These are phyloP conservation scores for Cerastoderma edule DNA, from an alignment of 2,888 invertebrate species.

Conservation along the genomic window DNA sequence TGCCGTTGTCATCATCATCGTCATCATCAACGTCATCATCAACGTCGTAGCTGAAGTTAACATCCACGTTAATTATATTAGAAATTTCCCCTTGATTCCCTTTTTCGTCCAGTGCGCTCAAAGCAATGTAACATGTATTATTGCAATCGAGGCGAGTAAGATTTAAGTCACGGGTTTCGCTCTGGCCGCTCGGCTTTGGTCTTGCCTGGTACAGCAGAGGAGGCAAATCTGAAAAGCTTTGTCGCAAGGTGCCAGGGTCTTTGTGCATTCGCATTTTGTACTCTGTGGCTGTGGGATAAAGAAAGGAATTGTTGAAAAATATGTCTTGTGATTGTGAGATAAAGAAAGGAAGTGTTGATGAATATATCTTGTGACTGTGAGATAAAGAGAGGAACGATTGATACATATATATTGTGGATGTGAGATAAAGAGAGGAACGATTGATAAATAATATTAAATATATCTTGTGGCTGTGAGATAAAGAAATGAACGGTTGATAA, in stretches of 20 bases:
- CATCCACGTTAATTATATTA: slow-evolving; percentile 19
- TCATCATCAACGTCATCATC: slow-evolving; percentile 6
- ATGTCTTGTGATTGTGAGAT: background rate
- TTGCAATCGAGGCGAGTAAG: slow-evolving; percentile 5
- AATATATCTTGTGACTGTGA: background rate
- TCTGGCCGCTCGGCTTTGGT: slow-evolving; percentile 11
- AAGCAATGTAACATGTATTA: slow-evolving; percentile 19
- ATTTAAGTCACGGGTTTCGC: background rate
- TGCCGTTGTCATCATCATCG: background rate
- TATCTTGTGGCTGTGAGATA: background rate
- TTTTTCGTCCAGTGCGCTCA: slow-evolving; percentile 5
- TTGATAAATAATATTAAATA: background rate
- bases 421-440: background rate
- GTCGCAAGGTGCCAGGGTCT: background rate
- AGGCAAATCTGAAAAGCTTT: background rate
- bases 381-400: background rate
- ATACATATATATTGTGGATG: background rate
- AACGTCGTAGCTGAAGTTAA: slow-evolving; percentile 13
- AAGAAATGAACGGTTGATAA: no score
- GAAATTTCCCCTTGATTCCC: slow-evolving; percentile 4
- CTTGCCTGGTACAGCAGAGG: background rate
- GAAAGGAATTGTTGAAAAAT: background rate
- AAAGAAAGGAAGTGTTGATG: background rate
- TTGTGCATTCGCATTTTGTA: slow-evolving; percentile 17
- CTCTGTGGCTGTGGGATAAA: background rate